Percentiles rank a stretch among this genome's conserved stretches.
phyloP scores from a whole-genome alignment of 92 coral and sea anemone species.

The Meandrina meandrites region DNA sequence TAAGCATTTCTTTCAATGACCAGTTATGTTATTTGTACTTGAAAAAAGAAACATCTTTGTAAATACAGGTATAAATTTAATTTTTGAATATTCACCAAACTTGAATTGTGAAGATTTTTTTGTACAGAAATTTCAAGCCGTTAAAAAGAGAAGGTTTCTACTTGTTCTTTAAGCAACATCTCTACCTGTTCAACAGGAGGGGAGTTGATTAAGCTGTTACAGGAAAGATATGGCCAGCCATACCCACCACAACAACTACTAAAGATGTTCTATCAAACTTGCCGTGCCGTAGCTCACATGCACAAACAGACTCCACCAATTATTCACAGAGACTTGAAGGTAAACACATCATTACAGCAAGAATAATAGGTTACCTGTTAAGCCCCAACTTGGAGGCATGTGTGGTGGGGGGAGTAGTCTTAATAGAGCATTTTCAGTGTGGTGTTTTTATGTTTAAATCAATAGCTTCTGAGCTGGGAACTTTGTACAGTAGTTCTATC shows the following conservation, averaged over 20 bases:
- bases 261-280: constrained; percentile 87
- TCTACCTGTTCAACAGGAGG: constrained; percentile 64
- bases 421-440: too few relatives aligned
- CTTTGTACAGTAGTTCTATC: too few relatives aligned
- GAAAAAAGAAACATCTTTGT: too few relatives aligned
- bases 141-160: not conserved
- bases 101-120: not conserved
- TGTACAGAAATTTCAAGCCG: too few relatives aligned
- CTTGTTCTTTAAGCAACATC: not conserved
- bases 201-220: constrained; percentile 81
- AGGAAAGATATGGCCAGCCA: constrained; percentile 88
- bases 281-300: constrained; percentile 95
- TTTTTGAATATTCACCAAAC: not conserved
- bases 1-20: too few relatives aligned
- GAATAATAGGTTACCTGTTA: not conserved
- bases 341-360: constrained; percentile 9
- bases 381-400: too few relatives aligned
- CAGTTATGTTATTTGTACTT: too few relatives aligned
- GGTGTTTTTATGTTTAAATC: too few relatives aligned
- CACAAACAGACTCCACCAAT: constrained; percentile 93
- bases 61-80: too few relatives aligned
- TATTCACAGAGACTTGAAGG: constrained; percentile 97
- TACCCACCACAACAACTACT: constrained; percentile 79
- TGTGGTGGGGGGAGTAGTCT: too few relatives aligned
- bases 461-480: too few relatives aligned